phyloP scores from a whole-genome alignment of 2,888 invertebrate species.

The Ptychoptera albimana region DNA sequence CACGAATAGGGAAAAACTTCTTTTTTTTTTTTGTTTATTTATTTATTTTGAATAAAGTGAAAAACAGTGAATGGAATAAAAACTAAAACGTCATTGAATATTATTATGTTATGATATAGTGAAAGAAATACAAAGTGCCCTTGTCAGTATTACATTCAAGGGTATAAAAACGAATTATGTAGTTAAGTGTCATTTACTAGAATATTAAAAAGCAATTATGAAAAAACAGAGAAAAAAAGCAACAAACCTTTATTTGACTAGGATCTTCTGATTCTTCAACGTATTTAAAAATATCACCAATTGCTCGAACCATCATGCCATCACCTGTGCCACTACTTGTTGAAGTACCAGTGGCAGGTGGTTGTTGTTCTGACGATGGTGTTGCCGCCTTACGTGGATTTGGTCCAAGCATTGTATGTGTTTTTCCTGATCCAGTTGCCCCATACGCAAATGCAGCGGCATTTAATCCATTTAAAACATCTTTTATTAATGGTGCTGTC shows the following conservation, averaged over 20 bases:
- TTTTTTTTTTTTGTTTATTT: no score
- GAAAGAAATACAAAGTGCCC: no score
- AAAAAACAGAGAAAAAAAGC: background rate
- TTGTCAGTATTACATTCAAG: background rate
- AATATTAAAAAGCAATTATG: no score
- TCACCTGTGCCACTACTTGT: slow-evolving; percentile 21
- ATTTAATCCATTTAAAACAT: slow-evolving; percentile 77
- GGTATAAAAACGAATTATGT: background rate
- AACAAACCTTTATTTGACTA: slow-evolving; percentile 19
- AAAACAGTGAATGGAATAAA: background rate
- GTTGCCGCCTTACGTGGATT: slow-evolving; percentile 23
- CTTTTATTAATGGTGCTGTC: slow-evolving; percentile 69
- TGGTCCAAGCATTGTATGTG: slow-evolving; percentile 31
- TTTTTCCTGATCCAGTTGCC: slow-evolving; percentile 31
- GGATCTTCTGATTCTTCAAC: slow-evolving; percentile 24
- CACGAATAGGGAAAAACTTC: no score
- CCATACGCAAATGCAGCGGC: slow-evolving; percentile 86
- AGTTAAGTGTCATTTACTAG: no score
- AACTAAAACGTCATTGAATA: background rate
- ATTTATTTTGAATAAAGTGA: background rate
- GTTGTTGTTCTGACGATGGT: slow-evolving; percentile 14
- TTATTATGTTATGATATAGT: no score
- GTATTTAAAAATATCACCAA: slow-evolving; percentile 29
- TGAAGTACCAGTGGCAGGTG: slow-evolving; percentile 10
- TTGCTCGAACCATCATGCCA: slow-evolving; percentile 30